Percentiles rank a stretch among this genome's conserved stretches.
phyloP scores from a whole-genome alignment of 2,888 invertebrate species.

The Luperina testacea region DNA sequence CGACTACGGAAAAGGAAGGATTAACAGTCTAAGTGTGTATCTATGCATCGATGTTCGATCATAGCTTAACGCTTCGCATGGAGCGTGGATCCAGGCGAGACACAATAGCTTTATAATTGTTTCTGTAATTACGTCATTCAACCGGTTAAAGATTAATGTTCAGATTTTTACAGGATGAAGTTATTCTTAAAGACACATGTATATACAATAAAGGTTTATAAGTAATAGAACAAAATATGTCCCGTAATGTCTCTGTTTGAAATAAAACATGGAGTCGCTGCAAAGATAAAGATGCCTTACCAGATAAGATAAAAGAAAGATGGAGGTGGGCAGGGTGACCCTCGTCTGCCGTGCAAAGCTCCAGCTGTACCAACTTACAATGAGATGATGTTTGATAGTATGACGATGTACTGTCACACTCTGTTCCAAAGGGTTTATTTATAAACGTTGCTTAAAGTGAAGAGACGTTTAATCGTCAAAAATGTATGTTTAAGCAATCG shows the following conservation, averaged over 20 bases:
- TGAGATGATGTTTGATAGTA: conserved; percentile 32
- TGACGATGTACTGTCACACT: conserved; percentile 16
- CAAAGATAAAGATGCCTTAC: conserved; percentile 59
- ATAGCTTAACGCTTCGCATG: not conserved
- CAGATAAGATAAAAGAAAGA: conserved; percentile 59
- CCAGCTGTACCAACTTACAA: conserved; percentile 36
- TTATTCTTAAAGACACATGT: not conserved
- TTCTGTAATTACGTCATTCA: not conserved
- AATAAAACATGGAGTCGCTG: conserved; percentile 50
- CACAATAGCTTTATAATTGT: not conserved
- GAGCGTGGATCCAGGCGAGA: not conserved
- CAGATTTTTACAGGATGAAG: not conserved
- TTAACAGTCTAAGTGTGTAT: not conserved
- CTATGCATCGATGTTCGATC: not conserved
- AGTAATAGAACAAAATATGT: conserved; percentile 3
- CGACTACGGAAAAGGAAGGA: not conserved
- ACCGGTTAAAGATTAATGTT: not conserved
- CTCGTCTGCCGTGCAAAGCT: conserved; percentile 54
- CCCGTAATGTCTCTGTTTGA: conserved; percentile 46
- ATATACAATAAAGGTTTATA: not conserved
- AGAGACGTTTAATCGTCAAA: not conserved
- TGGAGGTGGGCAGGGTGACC: conserved; percentile 61
- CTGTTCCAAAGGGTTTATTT: not conserved
- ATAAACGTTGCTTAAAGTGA: not conserved
- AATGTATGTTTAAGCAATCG: not conserved